These are phyloP conservation scores for Zosterops lateralis DNA, from an alignment of 2,113 vertebrate genomes.

Conservation along the genomic window DNA sequence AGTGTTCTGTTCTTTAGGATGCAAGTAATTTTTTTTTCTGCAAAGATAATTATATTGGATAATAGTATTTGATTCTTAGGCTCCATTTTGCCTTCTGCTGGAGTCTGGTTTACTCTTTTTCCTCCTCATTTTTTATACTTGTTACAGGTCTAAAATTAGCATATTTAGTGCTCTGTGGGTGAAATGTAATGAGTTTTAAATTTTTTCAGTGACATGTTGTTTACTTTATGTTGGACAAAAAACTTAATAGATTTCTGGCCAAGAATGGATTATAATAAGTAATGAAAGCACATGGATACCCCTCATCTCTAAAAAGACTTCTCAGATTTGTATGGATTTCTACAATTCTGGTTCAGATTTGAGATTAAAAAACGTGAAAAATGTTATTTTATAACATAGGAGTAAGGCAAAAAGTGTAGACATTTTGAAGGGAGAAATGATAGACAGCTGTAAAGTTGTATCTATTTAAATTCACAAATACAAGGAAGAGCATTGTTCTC, in stretches of 20 bases:
- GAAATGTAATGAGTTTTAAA: background rate
- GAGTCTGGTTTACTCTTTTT: background rate
- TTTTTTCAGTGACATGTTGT: background rate
- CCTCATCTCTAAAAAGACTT: background rate
- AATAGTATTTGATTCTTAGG: background rate
- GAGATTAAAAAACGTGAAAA: background rate
- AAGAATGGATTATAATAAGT: background rate
- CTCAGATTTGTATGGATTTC: background rate
- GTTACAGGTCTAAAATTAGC: background rate
- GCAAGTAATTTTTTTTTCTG: background rate
- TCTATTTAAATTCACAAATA: background rate
- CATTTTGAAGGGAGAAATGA: background rate
- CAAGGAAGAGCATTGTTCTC: background rate
- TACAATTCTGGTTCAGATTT: background rate
- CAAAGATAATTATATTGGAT: background rate
- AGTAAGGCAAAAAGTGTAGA: background rate
- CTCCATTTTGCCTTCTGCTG: background rate
- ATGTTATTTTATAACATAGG: background rate
- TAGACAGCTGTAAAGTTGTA: background rate
- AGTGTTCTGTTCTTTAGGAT: slow-evolving; percentile 44
- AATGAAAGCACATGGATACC: background rate
- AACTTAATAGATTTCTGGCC: background rate
- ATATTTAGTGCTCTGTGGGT: background rate
- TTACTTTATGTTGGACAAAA: background rate
- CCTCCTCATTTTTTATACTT: background rate